Conservation (phyloP, 2,797 vertebrate species). For the Onychomys leucogaster region DNA sequence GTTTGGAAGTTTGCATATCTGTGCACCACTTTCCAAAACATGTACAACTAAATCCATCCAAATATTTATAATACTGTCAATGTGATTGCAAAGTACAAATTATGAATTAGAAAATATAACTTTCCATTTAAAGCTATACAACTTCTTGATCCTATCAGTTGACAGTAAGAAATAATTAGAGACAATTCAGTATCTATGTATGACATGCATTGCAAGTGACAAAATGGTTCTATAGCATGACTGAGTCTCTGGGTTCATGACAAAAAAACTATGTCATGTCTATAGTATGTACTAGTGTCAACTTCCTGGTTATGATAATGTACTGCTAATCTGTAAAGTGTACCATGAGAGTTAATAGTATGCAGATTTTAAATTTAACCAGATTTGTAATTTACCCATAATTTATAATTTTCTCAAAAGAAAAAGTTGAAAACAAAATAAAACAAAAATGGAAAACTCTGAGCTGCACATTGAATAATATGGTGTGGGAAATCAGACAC, state of each 20-base stretch:
- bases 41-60: background rate
- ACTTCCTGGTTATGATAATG: background rate
- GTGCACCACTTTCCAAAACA: background rate
- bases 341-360: background rate
- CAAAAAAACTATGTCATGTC: background rate
- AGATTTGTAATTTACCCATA: background rate
- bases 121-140: background rate
- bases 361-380: background rate
- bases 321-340: background rate
- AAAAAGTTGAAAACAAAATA: background rate
- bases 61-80: background rate
- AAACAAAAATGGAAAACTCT: background rate
- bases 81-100: background rate
- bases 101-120: background rate
- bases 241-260: background rate
- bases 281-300: accelerated
- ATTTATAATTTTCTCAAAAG: background rate
- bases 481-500: background rate
- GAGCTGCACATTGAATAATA: background rate
- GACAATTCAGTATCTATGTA: background rate
- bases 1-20: background rate
- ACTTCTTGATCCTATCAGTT: background rate
- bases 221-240: background rate
- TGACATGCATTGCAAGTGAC: background rate
- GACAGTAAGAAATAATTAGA: background rate